These are phyloP conservation scores for Sceloporus undulatus DNA, from an alignment of 2,113 vertebrate species.

Conservation along the genomic window DNA sequence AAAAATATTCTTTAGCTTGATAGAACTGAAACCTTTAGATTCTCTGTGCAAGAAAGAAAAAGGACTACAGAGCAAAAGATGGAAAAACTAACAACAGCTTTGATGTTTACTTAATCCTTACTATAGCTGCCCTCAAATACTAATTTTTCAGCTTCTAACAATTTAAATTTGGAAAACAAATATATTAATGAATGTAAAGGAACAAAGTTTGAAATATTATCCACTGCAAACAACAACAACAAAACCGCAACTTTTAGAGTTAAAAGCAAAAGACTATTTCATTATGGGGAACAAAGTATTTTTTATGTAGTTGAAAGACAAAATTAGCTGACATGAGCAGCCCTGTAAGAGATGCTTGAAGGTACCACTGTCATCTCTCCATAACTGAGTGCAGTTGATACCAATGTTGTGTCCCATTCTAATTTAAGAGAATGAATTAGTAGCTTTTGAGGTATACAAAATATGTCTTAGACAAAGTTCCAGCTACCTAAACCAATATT, in stretches of 20 bases:
- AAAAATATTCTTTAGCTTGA: not conserved
- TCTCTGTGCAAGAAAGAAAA: not conserved
- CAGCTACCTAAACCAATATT: constrained; percentile 10
- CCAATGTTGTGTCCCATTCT: not conserved
- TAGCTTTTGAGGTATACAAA: constrained; percentile 17
- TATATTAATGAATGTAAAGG: not conserved
- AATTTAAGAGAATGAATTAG: not conserved
- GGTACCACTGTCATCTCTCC: not conserved
- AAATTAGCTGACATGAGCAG: constrained; percentile 30
- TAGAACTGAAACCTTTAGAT: not conserved
- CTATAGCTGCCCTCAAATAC: not conserved
- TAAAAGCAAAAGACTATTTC: not conserved
- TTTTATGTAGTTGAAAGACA: constrained; percentile 45
- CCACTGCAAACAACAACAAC: not conserved
- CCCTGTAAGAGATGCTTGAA: constrained; percentile 25
- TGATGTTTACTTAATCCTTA: not conserved
- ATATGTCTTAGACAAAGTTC: not conserved
- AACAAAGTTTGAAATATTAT: not conserved
- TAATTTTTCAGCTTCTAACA: not conserved
- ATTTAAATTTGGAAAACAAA: not conserved
- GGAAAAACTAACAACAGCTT: not conserved
- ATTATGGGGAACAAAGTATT: not conserved
- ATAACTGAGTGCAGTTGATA: not conserved
- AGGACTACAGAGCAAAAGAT: not conserved
- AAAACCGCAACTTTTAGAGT: not conserved